phyloP scores from a whole-genome alignment of 2,888 invertebrate species.

The Nebria salina region DNA sequence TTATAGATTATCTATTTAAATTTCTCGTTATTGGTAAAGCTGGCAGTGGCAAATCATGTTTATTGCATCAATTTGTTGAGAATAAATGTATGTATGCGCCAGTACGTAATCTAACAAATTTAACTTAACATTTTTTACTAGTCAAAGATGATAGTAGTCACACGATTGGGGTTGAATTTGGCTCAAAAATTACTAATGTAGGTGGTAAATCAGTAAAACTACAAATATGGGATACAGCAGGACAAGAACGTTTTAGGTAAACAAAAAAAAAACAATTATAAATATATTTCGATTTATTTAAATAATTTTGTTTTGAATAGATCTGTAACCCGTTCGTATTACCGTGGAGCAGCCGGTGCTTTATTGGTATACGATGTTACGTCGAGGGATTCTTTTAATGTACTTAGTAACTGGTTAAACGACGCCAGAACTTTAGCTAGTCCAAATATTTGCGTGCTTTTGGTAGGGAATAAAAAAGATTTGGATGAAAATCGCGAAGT shows the following conservation, averaged over 20 bases:
- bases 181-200: constrained; percentile 84
- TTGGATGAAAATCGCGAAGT: constrained; percentile 83
- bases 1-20: constrained; percentile 84
- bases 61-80: constrained; percentile 85
- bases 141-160: constrained; percentile 86
- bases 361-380: constrained; percentile 91
- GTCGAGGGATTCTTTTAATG: constrained; percentile 91
- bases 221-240: constrained; percentile 80
- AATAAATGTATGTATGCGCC: constrained; percentile 77
- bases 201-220: constrained; percentile 84
- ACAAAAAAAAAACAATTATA: background rate
- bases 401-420: constrained; percentile 85
- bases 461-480: constrained; percentile 86
- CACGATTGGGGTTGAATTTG: constrained; percentile 88
- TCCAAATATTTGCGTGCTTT: constrained; percentile 81
- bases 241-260: constrained; percentile 65
- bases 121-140: constrained; percentile 55
- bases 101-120: background rate
- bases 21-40: constrained; percentile 87
- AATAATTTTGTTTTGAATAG: constrained; percentile 57
- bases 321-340: constrained; percentile 79
- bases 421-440: constrained; percentile 84
- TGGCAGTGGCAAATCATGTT: constrained; percentile 84
- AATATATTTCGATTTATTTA: constrained; percentile 10
- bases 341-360: constrained; percentile 91